Conservation (phyloP, 2,113 vertebrate species). For the Aix galericulata region DNA sequence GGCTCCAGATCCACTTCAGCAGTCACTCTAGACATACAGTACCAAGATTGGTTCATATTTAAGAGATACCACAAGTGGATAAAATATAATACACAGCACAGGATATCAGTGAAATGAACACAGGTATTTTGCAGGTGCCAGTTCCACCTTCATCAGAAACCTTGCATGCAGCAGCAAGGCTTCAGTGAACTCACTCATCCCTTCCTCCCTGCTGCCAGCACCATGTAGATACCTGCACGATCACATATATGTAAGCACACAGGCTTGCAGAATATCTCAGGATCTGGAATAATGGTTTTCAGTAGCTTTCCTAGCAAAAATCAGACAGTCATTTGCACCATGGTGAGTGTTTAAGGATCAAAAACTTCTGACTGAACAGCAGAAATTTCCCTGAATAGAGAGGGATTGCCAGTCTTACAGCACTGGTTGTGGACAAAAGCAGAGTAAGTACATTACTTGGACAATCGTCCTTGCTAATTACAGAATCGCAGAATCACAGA, state of each 20-base stretch:
- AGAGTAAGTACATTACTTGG: not conserved
- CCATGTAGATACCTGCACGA: not conserved
- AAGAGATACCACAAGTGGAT: not conserved
- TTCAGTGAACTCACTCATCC: not conserved
- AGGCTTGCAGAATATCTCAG: not conserved
- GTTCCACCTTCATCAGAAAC: not conserved
- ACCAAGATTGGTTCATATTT: not conserved
- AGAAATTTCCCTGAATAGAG: not conserved
- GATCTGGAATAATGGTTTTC: not conserved
- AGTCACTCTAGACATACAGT: not conserved
- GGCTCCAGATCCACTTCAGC: not conserved
- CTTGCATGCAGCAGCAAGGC: fast-evolving
- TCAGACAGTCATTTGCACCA: not conserved
- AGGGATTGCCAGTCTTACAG: not conserved
- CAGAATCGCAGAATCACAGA: too few species aligned
- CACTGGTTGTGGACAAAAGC: not conserved
- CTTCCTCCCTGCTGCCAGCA: not conserved
- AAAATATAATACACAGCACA: not conserved
- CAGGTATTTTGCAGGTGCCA: not conserved
- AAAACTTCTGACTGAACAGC: not conserved
- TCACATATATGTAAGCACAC: fast-evolving
- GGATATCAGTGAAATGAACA: not conserved
- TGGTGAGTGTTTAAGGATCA: not conserved
- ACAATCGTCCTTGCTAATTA: not conserved
- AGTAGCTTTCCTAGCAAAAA: not conserved